Base-by-base conservation (phyloP, 2,797 vertebrate species). In the Geotrypetes seraphini region DNA sequence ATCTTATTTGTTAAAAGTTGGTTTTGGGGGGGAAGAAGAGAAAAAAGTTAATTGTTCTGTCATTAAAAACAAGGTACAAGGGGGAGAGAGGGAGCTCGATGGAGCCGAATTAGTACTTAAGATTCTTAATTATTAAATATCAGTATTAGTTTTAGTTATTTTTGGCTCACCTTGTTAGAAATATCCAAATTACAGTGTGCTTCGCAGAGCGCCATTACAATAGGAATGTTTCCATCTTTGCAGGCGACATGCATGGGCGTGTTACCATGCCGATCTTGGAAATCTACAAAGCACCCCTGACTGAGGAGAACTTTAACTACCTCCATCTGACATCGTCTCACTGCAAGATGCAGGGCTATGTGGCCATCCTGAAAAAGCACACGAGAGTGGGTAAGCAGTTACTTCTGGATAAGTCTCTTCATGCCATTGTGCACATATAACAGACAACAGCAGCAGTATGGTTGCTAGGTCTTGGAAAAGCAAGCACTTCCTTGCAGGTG, bases 231-330 rank as follows among this genome's bases (percentile, higher is more conserved):
- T 19, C 91, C 88, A 16, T 99, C 94, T 64, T 99, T 97, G 62
- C 90, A 93, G 49, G 95, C 94, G 39, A 97, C 86, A 3, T 99
- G 95, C 37, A 97, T 71, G 0, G 95, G 87, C 1, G 90, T 89
- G 71, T 97, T 96, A 33, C 92, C 93, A 11, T 96, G 90, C 53
- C 91, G 86, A 73, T 99, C 93, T 57, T 95, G 93, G 50, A 88
- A 88, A 71, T 99, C 86, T 13, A 90, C 63, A 18, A 75, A 68
- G 48, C 88, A 89, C 21, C 60, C 79, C 39, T 84, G 89, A 51
- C 44, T 50, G 32, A 99, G 78, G 19, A 99, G 88, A 50, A 81
- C 89, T 68, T 81, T 90, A 24, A 94, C 88, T 19, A 99, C 93
- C 17, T 96, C 94, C 13, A 90, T 67, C 56, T 99, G 95, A 75